Evolutionary conservation across 2,797 vertebrate species (phyloP).

Genomic region (Coracias cyanogaster): DNA sequence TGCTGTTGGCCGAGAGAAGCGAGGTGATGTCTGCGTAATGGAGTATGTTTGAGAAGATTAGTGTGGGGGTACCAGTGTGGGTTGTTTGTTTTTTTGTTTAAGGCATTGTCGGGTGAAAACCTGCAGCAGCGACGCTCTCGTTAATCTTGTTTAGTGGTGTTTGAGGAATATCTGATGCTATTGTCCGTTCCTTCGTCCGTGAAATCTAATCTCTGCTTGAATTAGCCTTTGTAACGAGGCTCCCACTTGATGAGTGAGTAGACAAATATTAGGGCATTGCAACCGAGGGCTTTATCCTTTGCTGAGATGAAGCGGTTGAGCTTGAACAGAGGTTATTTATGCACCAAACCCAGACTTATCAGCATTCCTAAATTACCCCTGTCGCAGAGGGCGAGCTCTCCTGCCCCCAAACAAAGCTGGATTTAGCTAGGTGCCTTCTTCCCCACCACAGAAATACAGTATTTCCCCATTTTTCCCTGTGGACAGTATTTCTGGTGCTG

Average conservation of each 20-base stretch:
- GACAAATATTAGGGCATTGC: constrained; percentile 1
- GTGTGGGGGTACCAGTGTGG: not conserved
- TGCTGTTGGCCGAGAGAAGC: not conserved
- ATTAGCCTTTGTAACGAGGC: constrained; percentile 41
- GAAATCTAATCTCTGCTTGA: constrained; percentile 52
- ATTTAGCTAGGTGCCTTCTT: not conserved
- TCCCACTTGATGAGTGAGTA: not conserved
- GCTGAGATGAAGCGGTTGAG: not conserved
- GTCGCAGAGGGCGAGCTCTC: accelerated
- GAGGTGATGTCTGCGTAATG: not conserved
- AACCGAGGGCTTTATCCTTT: not conserved
- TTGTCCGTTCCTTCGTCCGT: not conserved
- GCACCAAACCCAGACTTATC: not conserved
- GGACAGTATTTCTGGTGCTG: not conserved
- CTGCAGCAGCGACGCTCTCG: not conserved
- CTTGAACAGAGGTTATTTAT: not conserved
- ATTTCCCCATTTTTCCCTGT: not conserved
- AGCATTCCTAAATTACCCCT: not conserved
- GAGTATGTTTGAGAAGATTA: not conserved
- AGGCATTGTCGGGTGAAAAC: not conserved
- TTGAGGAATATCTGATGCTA: constrained; percentile 8
- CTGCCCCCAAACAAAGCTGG: not conserved
- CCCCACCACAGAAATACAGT: not conserved
- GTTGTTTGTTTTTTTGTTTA: not conserved
- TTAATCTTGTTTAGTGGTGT: constrained; percentile 16